These are phyloP conservation scores for Sphecodes monilicornis DNA, from an alignment of 2,888 invertebrate species.

Conservation along the genomic window DNA sequence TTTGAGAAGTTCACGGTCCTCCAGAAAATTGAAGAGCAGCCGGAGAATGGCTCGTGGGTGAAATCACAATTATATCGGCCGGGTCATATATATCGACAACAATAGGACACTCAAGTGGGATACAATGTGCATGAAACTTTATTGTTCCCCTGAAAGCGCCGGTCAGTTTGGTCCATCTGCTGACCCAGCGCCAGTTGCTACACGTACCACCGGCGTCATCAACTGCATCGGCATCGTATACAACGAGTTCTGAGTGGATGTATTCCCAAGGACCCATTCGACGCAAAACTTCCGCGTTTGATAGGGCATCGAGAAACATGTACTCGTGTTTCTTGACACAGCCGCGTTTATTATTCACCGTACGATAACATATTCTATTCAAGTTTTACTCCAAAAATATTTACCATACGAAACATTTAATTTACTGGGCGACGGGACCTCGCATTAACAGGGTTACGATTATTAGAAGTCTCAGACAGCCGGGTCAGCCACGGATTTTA, in stretches of 20 bases:
- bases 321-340: conserved; percentile 17
- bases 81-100: conserved; percentile 64
- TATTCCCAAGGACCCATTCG: conserved; percentile 55
- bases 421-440: neutral
- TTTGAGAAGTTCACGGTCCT: conserved; percentile 56
- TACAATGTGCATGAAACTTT: conserved; percentile 80
- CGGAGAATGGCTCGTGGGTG: conserved; percentile 66
- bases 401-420: neutral
- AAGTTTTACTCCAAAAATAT: neutral
- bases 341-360: conserved; percentile 20
- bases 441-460: neutral
- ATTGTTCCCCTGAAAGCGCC: conserved; percentile 81
- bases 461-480: neutral
- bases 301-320: neutral
- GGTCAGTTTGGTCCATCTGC: conserved; percentile 84
- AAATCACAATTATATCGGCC: conserved; percentile 72
- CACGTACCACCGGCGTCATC: conserved; percentile 72
- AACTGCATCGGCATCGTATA: conserved; percentile 75
- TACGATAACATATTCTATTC: neutral
- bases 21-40: conserved; percentile 66
- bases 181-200: conserved; percentile 79
- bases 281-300: neutral
- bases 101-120: conserved; percentile 74
- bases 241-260: conserved; percentile 51
- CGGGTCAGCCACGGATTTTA: neutral